Evolutionary conservation across 2,113 vertebrate genomes (phyloP).

Genomic region (Gasterosteus aculeatus): DNA sequence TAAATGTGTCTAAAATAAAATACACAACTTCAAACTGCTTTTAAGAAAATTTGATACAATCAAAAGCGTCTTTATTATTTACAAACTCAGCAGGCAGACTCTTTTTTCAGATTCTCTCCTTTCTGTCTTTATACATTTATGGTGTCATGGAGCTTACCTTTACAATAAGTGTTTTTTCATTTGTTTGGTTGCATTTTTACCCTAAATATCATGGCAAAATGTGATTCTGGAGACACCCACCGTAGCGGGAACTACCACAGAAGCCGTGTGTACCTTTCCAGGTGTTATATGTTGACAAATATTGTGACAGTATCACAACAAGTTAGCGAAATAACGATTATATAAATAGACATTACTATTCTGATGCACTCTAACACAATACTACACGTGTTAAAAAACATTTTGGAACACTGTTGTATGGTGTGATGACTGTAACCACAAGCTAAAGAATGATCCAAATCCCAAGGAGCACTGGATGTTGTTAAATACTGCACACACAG

Average conservation of each 20-base stretch:
- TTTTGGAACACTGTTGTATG: neutral
- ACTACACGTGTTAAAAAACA: neutral
- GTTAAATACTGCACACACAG: constrained; percentile 23
- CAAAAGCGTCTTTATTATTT: neutral
- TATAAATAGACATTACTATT: no score
- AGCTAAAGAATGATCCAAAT: neutral
- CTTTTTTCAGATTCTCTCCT: neutral
- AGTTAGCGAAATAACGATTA: neutral
- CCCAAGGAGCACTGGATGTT: neutral
- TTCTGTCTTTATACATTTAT: neutral
- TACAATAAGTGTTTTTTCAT: neutral
- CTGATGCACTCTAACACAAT: neutral
- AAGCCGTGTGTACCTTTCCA: neutral
- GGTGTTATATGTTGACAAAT: neutral
- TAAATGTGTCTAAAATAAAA: no score
- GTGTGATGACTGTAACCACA: neutral
- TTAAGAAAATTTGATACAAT: no score
- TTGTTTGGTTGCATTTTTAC: neutral
- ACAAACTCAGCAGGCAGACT: constrained; percentile 14
- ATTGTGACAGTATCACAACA: neutral
- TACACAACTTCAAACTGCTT: no score
- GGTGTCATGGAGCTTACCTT: neutral
- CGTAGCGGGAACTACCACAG: neutral
- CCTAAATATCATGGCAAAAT: neutral
- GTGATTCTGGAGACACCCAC: neutral